These are phyloP conservation scores for Hephaestus fuliginosus DNA, from an alignment of 2,797 vertebrate genomes.

Conservation along the genomic window DNA sequence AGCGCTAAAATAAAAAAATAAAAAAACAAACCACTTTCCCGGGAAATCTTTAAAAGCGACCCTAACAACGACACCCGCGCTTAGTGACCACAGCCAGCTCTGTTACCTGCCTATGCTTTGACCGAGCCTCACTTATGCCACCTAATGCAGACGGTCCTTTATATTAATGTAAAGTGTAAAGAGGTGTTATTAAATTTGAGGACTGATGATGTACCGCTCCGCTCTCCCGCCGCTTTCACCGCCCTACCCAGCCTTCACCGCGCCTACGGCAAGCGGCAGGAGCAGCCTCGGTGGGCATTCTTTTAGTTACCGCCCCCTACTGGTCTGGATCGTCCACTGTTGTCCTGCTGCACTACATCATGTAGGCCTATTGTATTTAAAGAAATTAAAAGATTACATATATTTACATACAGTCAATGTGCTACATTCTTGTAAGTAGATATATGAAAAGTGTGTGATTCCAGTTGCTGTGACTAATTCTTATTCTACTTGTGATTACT, in stretches of 20 bases:
- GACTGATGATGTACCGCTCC: background rate
- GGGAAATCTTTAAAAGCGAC: constrained; percentile 52
- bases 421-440: no score
- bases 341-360: no score
- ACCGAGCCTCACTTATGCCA: background rate
- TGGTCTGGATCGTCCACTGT: no score
- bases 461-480: no score
- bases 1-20: constrained; percentile 60
- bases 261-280: constrained; percentile 65
- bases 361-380: background rate
- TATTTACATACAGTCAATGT: no score
- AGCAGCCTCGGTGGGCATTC: no score
- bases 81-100: no score
- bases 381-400: no score
- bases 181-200: constrained; percentile 7
- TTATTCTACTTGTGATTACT: no score
- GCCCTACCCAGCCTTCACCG: constrained; percentile 61
- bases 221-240: constrained; percentile 79
- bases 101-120: background rate
- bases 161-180: background rate
- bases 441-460: no score
- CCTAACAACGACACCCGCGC: no score
- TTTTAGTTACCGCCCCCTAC: no score
- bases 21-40: constrained; percentile 64
- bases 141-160: background rate